Evolutionary conservation across 2,797 vertebrate species (phyloP), one percentile per base, ranked within the genome.

Genomic region (Amblyopsis hoosieri): DNA sequence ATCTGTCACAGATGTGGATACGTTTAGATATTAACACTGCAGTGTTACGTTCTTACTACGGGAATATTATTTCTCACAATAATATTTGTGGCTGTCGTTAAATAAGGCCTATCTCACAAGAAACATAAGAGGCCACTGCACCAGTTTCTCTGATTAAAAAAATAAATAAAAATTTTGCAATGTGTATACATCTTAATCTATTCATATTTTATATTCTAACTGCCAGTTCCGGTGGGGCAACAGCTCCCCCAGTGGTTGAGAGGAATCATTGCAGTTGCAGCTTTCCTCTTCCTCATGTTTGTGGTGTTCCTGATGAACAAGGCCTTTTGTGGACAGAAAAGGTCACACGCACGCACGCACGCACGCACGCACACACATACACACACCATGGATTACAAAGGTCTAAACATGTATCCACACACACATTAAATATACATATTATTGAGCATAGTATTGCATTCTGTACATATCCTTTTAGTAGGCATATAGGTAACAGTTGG

Each of bases 251-350:
- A 94, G 78, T 94, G 93, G 95, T 85, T 93, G 0, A 93, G 88
- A 0, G 94, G 93, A 12, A 76, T 94, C 76, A 92, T 95, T 0
- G 94, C 94, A 0, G 90, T 94, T 8, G 54, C 19, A 0, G 85
- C 76, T 0, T 96, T 96, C 72, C 93, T 96, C 3, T 90, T 92
- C 78, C 86, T 96, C 29, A 61, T 87, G 42, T 94, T 95, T 46
- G 69, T 93, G 0, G 56, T 14, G 29, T 78, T 94, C 0, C 57
- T 94, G 60, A 85, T 92, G 72, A 95, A 95, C 64, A 94, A 83
- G 79, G 80, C 90, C 19, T 95, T 94, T 94, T 94, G 89, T n/a
- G 88, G 85, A 12, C 14, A 75, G 0, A 17, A 89, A 51, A 79
- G 68, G 93, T 92, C 63, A 46, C 33, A 14, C 13, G 9, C 42